phyloP scores from a whole-genome alignment of 1,140 invertebrate genomes.

The Plectrocnemia conspersa region DNA sequence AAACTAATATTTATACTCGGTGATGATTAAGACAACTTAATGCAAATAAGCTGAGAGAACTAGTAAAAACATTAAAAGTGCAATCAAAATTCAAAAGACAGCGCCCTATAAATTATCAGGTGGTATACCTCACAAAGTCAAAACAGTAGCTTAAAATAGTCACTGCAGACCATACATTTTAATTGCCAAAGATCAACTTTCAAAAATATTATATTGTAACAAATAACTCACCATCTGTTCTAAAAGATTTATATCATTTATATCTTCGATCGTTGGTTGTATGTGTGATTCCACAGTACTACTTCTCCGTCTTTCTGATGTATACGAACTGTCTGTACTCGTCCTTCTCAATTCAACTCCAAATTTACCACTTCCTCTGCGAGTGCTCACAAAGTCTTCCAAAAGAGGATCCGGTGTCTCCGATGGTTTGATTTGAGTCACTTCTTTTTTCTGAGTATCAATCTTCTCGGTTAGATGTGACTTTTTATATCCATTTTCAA shows the following conservation, averaged over 20 bases:
- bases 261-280: constrained; percentile 61
- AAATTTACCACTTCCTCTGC: constrained; percentile 57
- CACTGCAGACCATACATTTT: not conserved
- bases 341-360: constrained; percentile 58
- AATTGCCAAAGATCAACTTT: too few species aligned
- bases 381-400: constrained; percentile 40
- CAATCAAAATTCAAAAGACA: too few species aligned
- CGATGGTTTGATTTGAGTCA: too few species aligned
- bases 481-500: not conserved
- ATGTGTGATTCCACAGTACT: constrained; percentile 42
- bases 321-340: constrained; percentile 45
- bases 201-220: constrained; percentile 19
- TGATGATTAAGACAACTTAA: too few species aligned
- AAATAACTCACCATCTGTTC: constrained; percentile 59
- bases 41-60: too few species aligned
- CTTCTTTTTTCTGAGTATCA: not conserved
- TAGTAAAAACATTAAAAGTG: too few species aligned
- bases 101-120: too few species aligned
- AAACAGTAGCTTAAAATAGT: not conserved
- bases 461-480: not conserved
- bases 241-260: constrained; percentile 62
- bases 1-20: not conserved
- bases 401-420: too few species aligned
- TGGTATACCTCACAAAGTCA: not conserved
- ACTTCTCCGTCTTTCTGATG: constrained; percentile 44